Conservation (phyloP, 1,140 invertebrate genomes). For the Listronotus bonariensis region DNA sequence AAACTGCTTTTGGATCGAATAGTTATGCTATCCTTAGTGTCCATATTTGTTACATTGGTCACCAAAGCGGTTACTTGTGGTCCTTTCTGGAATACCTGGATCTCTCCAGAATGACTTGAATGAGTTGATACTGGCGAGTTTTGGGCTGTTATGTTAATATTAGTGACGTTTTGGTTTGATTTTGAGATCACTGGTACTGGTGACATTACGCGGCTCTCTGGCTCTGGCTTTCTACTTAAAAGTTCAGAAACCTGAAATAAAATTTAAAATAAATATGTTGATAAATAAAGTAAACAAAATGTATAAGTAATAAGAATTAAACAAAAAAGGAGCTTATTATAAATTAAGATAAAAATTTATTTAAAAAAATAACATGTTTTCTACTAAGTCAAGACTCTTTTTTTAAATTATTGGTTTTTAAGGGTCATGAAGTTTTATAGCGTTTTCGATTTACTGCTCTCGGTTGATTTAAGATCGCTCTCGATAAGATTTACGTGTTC, state of each 20-base stretch:
- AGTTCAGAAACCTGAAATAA: slow-evolving; percentile 46
- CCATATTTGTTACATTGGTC: slow-evolving; percentile 63
- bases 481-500: too few species aligned
- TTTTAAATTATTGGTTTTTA: too few species aligned
- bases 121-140: slow-evolving; percentile 48
- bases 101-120: slow-evolving; percentile 46
- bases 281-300: too few species aligned
- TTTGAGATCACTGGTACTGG: slow-evolving; percentile 53
- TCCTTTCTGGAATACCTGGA: slow-evolving; percentile 63
- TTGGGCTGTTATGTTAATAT: slow-evolving; percentile 61
- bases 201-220: slow-evolving; percentile 35
- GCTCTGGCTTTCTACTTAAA: slow-evolving; percentile 39
- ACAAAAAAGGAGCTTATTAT: too few species aligned
- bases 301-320: too few species aligned
- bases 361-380: too few species aligned
- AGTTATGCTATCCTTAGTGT: slow-evolving; percentile 57
- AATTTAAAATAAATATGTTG: too few species aligned
- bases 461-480: too few species aligned
- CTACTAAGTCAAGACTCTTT: too few species aligned
- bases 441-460: too few species aligned
- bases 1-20: slow-evolving; percentile 61
- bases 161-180: slow-evolving; percentile 63
- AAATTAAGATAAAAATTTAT: too few species aligned
- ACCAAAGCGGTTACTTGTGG: slow-evolving; percentile 60
- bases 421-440: too few species aligned